Base-by-base conservation (phyloP, 2,797 vertebrate genomes). In the Mormyrus hasselquistii region DNA sequence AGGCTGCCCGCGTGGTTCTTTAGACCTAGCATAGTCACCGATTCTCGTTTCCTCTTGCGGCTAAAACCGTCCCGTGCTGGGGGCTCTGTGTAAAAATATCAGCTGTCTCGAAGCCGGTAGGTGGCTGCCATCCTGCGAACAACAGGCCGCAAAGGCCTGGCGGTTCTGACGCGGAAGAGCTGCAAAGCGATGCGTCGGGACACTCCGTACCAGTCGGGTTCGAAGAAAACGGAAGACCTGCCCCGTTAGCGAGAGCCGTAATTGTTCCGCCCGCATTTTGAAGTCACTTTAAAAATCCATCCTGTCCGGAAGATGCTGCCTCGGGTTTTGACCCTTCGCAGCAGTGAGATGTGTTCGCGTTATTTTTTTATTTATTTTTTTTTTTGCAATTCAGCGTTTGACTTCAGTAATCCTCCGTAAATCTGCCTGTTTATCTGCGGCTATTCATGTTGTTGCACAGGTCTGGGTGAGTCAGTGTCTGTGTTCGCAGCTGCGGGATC, bases 311-410 rank as follows among this genome's bases (percentile, higher is more conserved):
- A 47, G 6, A 5, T n/a, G 19, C 41, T 10, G 41, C 19, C 7
- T n/a, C 2, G 3, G 76, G 76, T 53, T 86, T n/a, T 89, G 85
- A 16, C 49, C 12, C 38, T 76, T 19, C 82, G 52, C 8, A 86
- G 10, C 38, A 62, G 14, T 34, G 49, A 14, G 29, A 44, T 1
- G 29, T 7, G 62, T 57, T 22, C 76, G 47, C 4, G 10, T 38
- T 38, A 34, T 34, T 69, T 69, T 16, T 16, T 69, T 29, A 34
- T 34, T 34, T 29, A 29, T 73, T 38, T 16, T 6, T 69, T 69
- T 49, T 12, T 22, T 2, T 57, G n/a, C 90, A 91, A 93, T 87
- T 89, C 84, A 90, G 53, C 90, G 82, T 87, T 41, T 47, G 59
- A 38, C 49, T 89, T 34, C 25, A 34, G 14, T 65, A 85, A 89